A percentile compares a stretch with the other conserved stretches of the same genome.
These are phyloP conservation scores for Rhodophaea formosa DNA, from an alignment of 2,888 invertebrate genomes.

Conservation along the genomic window DNA sequence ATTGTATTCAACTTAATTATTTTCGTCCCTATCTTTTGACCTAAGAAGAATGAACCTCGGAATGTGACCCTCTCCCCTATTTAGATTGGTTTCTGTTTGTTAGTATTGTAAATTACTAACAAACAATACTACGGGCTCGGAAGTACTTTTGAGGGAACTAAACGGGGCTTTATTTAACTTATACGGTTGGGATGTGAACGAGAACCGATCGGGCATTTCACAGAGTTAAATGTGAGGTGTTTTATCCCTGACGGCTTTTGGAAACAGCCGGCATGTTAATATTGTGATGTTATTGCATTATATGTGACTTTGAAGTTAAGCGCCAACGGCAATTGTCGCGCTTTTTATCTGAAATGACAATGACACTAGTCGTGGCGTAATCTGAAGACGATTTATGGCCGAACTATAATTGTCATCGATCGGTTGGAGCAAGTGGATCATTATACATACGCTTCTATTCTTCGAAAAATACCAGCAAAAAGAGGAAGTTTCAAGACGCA, in stretches of 20 bases:
- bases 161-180: constrained; percentile 19
- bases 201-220: not conserved
- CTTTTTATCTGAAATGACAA: too few species aligned
- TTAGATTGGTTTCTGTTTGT: constrained; percentile 39
- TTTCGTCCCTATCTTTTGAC: not conserved
- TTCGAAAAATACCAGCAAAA: too few species aligned
- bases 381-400: too few species aligned
- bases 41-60: constrained; percentile 1
- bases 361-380: too few species aligned
- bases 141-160: constrained; percentile 18
- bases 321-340: too few species aligned
- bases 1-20: not conserved
- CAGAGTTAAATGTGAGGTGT: not conserved
- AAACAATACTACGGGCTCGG: constrained; percentile 15
- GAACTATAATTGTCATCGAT: too few species aligned
- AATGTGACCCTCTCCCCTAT: constrained; percentile 44
- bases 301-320: not conserved
- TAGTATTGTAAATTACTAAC: constrained; percentile 34
- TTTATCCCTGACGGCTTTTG: not conserved
- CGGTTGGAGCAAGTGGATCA: too few species aligned
- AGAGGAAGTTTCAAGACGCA: too few species aligned
- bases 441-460: too few species aligned
- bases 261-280: not conserved
- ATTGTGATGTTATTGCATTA: too few species aligned
- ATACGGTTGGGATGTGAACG: constrained; percentile 13